A percentile compares a stretch with the other conserved stretches of the same genome.
phyloP scores from a whole-genome alignment of 2,113 vertebrate genomes.

The Austrofundulus limnaeus region DNA sequence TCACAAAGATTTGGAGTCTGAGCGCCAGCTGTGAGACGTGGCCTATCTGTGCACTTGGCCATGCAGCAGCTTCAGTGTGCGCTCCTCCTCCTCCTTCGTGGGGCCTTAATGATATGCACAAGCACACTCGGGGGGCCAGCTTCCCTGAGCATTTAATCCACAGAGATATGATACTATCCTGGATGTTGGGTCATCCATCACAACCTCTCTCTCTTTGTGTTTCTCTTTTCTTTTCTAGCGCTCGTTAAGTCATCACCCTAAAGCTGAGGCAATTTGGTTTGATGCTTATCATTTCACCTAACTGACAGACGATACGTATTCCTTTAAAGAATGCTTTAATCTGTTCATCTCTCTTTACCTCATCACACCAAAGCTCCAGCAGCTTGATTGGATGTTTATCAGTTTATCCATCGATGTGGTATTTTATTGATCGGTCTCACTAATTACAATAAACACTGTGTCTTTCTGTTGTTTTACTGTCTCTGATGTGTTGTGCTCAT shows the following conservation, averaged over 20 bases:
- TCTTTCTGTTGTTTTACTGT: conserved; percentile 21
- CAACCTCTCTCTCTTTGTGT: conserved; percentile 40
- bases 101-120: conserved; percentile 74
- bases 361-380: conserved; percentile 5
- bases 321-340: neutral
- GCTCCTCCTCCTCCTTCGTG: conserved; percentile 62
- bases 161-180: conserved; percentile 73
- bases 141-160: conserved; percentile 76
- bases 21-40: conserved; percentile 56
- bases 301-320: conserved; percentile 14
- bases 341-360: neutral
- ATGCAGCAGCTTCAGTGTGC: conserved; percentile 50
- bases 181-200: conserved; percentile 71
- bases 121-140: conserved; percentile 69
- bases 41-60: conserved; percentile 63
- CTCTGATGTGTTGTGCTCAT: conserved; percentile 12
- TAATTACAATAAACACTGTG: conserved; percentile 21
- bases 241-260: neutral
- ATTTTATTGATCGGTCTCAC: conserved; percentile 25
- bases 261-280: too few species aligned
- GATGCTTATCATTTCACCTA: conserved; percentile 20
- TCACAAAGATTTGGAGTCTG: conserved; percentile 52
- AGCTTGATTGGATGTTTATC: conserved; percentile 41
- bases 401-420: conserved; percentile 23
- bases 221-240: too few species aligned